These are phyloP conservation scores for Tineola bisselliella DNA, from an alignment of 2,888 invertebrate genomes.

Conservation along the genomic window DNA sequence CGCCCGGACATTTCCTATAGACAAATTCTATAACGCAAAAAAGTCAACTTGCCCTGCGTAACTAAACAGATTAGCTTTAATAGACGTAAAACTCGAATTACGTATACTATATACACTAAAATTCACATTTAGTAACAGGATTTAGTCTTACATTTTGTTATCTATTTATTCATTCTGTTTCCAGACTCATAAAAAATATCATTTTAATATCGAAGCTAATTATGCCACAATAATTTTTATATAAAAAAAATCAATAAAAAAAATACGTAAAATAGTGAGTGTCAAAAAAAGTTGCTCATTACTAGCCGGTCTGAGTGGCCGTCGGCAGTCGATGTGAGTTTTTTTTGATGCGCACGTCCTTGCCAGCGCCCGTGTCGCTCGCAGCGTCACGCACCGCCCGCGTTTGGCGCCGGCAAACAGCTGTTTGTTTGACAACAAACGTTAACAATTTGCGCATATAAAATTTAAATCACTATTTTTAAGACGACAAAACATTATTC, in stretches of 20 bases:
- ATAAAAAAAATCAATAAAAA: no score
- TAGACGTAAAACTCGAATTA: no score
- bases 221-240: no score
- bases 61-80: not conserved
- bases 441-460: conserved; percentile 14
- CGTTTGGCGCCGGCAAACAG: conserved; percentile 23
- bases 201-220: no score
- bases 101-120: no score
- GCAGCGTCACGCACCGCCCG: conserved; percentile 37
- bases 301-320: not conserved
- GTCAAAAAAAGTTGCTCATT: not conserved
- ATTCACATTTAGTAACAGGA: no score
- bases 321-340: not conserved
- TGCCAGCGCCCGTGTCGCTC: conserved; percentile 39
- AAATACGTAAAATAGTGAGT: not conserved
- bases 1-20: not conserved
- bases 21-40: not conserved
- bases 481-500: not conserved
- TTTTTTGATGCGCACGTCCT: conserved; percentile 30
- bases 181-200: no score
- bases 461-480: not conserved
- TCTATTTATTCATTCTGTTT: no score
- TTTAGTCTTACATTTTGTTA: no score
- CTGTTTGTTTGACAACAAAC: conserved; percentile 56
- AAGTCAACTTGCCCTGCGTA: not conserved